These are phyloP conservation scores for Eurytoma adleriae DNA, from an alignment of 2,888 invertebrate species.

Conservation along the genomic window DNA sequence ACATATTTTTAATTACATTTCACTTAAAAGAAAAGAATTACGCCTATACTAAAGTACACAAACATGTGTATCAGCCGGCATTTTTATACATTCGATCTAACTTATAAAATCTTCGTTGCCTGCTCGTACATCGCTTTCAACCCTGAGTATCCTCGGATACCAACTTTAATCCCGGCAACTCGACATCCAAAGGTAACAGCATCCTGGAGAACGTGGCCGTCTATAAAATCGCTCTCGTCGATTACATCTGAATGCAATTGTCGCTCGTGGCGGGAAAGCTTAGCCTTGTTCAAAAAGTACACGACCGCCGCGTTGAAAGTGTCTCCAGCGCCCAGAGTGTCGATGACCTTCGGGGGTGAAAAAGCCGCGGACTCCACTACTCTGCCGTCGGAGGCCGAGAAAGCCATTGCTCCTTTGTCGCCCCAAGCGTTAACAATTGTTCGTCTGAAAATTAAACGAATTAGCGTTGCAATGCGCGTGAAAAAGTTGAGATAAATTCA, in stretches of 20 bases:
- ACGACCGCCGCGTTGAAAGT: conserved; percentile 82
- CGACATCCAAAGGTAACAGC: conserved; percentile 80
- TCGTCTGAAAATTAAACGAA: conserved; percentile 66
- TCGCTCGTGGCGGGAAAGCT: conserved; percentile 50
- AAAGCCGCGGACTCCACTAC: conserved; percentile 76
- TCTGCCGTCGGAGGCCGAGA: conserved; percentile 67
- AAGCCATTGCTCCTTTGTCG: conserved; percentile 78
- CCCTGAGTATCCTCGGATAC: conserved; percentile 77
- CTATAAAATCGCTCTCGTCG: conserved; percentile 65
- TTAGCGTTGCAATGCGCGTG: too few species aligned
- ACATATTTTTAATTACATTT: too few species aligned
- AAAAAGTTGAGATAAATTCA: too few species aligned
- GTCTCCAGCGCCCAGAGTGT: conserved; percentile 84
- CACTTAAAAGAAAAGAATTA: too few species aligned
- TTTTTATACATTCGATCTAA: too few species aligned
- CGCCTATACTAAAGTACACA: too few species aligned
- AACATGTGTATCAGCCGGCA: too few species aligned
- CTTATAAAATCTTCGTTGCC: too few species aligned
- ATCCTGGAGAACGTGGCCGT: conserved; percentile 70
- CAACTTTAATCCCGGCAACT: conserved; percentile 81
- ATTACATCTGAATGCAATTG: conserved; percentile 13
- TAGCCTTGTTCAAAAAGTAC: conserved; percentile 76
- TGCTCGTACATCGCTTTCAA: conserved; percentile 61
- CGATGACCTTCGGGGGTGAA: conserved; percentile 78
- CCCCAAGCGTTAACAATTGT: conserved; percentile 80